Conservation (phyloP, 2,888 invertebrate genomes). For the Carabus problematicus region DNA sequence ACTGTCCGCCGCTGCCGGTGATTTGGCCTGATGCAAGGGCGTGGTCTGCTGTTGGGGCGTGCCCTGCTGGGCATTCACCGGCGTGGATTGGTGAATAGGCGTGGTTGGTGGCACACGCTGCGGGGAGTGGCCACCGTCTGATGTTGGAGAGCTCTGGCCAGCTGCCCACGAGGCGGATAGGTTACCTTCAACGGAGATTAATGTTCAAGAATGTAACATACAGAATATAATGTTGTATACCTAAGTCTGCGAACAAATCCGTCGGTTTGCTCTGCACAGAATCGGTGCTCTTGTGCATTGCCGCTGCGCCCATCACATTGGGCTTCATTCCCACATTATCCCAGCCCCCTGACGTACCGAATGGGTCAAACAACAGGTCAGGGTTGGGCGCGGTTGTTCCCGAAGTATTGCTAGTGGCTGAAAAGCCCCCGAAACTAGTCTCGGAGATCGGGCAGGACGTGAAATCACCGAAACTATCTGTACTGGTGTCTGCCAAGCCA, state of each 20-base stretch:
- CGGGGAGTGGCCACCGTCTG: constrained; percentile 47
- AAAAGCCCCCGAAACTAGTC: constrained; percentile 28
- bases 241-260: constrained; percentile 81
- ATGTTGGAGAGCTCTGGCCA: constrained; percentile 56
- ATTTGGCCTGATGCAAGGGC: constrained; percentile 59
- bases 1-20: constrained; percentile 53
- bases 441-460: constrained; percentile 47
- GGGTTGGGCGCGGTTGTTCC: constrained; percentile 17
- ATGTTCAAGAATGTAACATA: no score
- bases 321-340: constrained; percentile 45
- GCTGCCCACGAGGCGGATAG: constrained; percentile 58
- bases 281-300: constrained; percentile 60
- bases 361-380: constrained; percentile 66
- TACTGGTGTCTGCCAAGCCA: constrained; percentile 56
- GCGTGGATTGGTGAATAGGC: constrained; percentile 40
- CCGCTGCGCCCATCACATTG: background rate
- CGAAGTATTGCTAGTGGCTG: constrained; percentile 17
- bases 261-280: constrained; percentile 61
- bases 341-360: constrained; percentile 63
- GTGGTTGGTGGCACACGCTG: constrained; percentile 52
- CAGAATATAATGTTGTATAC: constrained; percentile 53
- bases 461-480: constrained; percentile 62
- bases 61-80: constrained; percentile 44
- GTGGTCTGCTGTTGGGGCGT: constrained; percentile 49
- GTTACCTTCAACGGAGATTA: constrained; percentile 48